phyloP scores from a whole-genome alignment of 2,888 invertebrate species.

The Desoria tigrina region DNA sequence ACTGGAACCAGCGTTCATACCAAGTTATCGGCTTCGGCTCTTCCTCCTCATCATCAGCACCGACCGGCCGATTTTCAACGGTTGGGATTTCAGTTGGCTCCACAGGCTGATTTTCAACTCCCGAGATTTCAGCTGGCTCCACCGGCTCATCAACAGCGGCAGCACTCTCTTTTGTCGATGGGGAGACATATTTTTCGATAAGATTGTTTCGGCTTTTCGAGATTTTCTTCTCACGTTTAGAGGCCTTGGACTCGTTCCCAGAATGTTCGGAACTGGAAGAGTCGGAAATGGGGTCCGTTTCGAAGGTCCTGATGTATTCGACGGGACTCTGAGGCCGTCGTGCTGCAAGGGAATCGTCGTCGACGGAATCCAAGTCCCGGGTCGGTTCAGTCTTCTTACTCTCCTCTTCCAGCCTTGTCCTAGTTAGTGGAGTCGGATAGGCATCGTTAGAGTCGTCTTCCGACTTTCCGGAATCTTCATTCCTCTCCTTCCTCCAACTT shows the following conservation, averaged over 20 bases:
- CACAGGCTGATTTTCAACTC: too few species aligned
- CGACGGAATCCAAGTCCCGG: background rate
- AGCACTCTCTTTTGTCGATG: too few species aligned
- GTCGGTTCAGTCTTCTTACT: background rate
- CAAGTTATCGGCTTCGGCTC: conserved; percentile 52
- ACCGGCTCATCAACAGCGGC: too few species aligned
- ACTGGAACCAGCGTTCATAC: conserved; percentile 54
- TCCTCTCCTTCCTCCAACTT: background rate
- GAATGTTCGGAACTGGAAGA: background rate
- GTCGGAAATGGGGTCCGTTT: conserved; percentile 30
- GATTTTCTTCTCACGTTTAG: too few species aligned
- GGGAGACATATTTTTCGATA: too few species aligned
- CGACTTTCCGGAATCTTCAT: background rate
- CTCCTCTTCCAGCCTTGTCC: background rate
- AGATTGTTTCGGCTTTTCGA: too few species aligned
- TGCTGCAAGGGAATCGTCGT: background rate
- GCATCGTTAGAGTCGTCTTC: background rate
- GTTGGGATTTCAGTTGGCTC: too few species aligned
- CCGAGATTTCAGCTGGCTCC: too few species aligned
- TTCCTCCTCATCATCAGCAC: conserved; percentile 25
- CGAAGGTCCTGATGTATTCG: conserved; percentile 35
- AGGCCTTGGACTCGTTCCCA: background rate
- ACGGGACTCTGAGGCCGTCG: conserved; percentile 29
- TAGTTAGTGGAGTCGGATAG: background rate
- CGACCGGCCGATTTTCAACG: too few species aligned